Conservation (phyloP, 2,113 vertebrate species). For the Anas platyrhynchos region DNA sequence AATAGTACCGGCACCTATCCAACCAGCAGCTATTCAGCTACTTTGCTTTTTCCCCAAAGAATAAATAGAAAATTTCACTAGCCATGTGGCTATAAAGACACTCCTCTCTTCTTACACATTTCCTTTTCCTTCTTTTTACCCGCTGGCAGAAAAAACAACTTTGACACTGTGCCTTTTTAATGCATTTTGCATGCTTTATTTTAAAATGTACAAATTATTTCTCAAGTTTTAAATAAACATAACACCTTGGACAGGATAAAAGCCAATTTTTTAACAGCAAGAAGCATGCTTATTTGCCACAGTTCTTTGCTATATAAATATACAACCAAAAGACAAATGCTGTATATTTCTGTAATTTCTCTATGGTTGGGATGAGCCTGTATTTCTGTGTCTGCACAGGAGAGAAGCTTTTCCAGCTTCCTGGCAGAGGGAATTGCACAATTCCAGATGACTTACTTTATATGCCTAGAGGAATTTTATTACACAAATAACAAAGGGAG, state of each 20-base stretch:
- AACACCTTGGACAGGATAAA: neutral
- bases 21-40: constrained; percentile 61
- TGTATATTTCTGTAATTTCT: neutral
- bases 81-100: constrained; percentile 10
- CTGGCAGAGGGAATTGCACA: constrained; percentile 20
- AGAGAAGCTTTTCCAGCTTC: constrained; percentile 35
- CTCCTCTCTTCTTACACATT: neutral
- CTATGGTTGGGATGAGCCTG: fast-evolving
- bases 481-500: constrained; percentile 36
- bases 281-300: neutral
- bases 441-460: constrained; percentile 49
- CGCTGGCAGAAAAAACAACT: neutral
- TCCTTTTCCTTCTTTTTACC: neutral
- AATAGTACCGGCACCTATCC: constrained; percentile 67
- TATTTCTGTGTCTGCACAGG: neutral
- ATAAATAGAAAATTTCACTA: constrained; percentile 35
- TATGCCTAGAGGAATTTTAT: constrained; percentile 30
- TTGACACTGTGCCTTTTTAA: neutral
- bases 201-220: neutral
- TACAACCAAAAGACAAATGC: neutral
- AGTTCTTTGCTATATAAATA: neutral
- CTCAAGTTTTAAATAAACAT: neutral
- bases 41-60: constrained; percentile 30
- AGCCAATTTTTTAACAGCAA: neutral
- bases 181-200: neutral